Evolutionary conservation across 2,888 invertebrate genomes (phyloP), one percentile per base, ranked within the genome.

Genomic region (Teleogryllus oceanicus): DNA sequence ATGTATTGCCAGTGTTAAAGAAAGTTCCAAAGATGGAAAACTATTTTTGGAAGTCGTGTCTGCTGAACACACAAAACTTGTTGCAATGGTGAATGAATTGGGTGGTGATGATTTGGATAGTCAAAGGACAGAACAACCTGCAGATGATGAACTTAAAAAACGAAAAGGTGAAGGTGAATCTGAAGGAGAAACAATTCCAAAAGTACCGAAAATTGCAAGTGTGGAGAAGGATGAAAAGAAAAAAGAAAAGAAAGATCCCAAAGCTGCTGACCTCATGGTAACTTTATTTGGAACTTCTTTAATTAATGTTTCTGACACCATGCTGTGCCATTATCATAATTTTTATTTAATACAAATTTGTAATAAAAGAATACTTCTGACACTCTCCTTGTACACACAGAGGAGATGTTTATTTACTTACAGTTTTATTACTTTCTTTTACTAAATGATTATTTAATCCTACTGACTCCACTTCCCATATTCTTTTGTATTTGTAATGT

Each of bases 251-350:
- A 88, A 88, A 83, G 88, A 88, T 84, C 86, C 87, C 11, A 88
- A 88, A 84, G 88, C 90, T 78, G 90, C 92, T 1, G 94, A 94
- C 85, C 91, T 94, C 82, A 91, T 94, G 89, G 93, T 93, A 88
- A 37, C 37, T 37, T 37, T 37, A 37, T 37, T 37, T 37, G 8
- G 37, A 37, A 37, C 37, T 8, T 37, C 5, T 37, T 37, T 37
- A 8, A 37, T 37, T 37, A 37, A 37, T 37, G 37, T 37, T 37
- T 37, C 37, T 37, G 37, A 37, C 37, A 8, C 37, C 8, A 37
- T 37, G 37, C 8, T 37, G 37, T 8, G 37, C 37, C 37, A 8
- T 37, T 37, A 37, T 37, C 37, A 5, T 37, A 37, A 37, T 37
- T 37, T 37, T 37, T 37, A 37, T 37, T 37, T 37, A 8, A 37